Percentiles rank a stretch among this genome's conserved stretches.
These are phyloP conservation scores for Dendroctonus ponderosae DNA, from an alignment of 1,140 invertebrate species.

Conservation along the genomic window DNA sequence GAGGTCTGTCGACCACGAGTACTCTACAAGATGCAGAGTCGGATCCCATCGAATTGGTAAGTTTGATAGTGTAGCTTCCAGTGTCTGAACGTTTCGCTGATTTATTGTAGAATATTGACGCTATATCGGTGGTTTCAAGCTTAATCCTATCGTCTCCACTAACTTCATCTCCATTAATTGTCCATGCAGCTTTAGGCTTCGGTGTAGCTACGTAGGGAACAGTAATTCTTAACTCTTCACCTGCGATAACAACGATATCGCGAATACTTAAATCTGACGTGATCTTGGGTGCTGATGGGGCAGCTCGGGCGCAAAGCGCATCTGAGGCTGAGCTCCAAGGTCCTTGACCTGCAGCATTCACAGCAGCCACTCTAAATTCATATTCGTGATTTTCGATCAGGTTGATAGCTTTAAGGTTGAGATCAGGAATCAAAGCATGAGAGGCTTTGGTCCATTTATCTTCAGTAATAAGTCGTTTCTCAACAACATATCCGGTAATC, in stretches of 20 bases:
- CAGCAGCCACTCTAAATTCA: conserved; percentile 93
- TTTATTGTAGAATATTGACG: conserved; percentile 83
- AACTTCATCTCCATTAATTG: conserved; percentile 83
- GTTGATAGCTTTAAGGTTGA: conserved; percentile 78
- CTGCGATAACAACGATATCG: conserved; percentile 93
- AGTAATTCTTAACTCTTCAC: conserved; percentile 93
- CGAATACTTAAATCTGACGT: conserved; percentile 88
- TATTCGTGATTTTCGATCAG: conserved; percentile 95
- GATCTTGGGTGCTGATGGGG: conserved; percentile 87
- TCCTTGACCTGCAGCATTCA: conserved; percentile 95
- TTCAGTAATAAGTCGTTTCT: conserved; percentile 85
- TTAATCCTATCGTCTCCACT: conserved; percentile 78
- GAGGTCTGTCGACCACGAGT: conserved; percentile 76
- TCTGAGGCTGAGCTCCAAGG: conserved; percentile 89
- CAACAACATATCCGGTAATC: conserved; percentile 88
- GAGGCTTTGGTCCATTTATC: conserved; percentile 90
- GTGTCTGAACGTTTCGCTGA: conserved; percentile 85
- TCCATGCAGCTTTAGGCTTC: conserved; percentile 83
- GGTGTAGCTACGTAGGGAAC: conserved; percentile 91
- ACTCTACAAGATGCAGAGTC: conserved; percentile 88
- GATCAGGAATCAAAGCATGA: conserved; percentile 77
- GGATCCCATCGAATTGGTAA: conserved; percentile 84
- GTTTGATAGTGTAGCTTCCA: conserved; percentile 87
- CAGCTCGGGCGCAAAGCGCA: conserved; percentile 81
- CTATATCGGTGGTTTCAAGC: conserved; percentile 79